Conservation (phyloP, 2,113 vertebrate species). For the Sinocyclocheilus anophthalmus region DNA sequence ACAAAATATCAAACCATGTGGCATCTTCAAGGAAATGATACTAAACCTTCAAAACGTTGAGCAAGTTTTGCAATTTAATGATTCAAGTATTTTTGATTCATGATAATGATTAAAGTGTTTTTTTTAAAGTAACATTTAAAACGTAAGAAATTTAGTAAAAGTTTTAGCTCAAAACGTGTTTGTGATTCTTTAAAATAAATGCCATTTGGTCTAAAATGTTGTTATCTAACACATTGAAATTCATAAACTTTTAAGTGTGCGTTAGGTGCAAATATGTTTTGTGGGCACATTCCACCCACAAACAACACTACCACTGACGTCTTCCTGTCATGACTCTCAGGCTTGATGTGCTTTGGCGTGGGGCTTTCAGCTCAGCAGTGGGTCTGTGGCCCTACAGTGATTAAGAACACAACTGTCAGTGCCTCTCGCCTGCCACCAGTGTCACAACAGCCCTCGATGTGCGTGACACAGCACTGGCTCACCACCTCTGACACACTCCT, state of each 20-base stretch:
- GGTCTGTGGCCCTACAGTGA: conserved; percentile 37
- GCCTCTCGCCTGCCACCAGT: conserved; percentile 8
- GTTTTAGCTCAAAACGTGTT: no score
- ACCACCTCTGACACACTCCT: conserved; percentile 41
- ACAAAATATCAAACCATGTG: neutral
- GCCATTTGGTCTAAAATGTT: no score
- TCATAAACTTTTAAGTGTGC: no score
- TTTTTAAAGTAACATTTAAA: no score
- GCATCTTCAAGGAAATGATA: neutral
- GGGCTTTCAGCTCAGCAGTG: conserved; percentile 17
- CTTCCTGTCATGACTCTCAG: neutral
- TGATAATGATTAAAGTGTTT: no score
- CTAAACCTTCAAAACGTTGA: neutral
- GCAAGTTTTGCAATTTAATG: neutral
- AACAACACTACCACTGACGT: neutral
- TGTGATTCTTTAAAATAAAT: no score
- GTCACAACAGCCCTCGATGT: conserved; percentile 13
- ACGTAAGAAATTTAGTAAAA: no score
- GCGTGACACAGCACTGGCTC: conserved; percentile 18
- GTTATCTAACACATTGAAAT: no score
- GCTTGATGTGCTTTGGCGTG: neutral
- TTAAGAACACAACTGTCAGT: conserved; percentile 44
- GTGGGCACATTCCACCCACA: neutral
- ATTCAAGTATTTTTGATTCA: no score
- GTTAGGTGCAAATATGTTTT: no score